A percentile compares a stretch with the other conserved stretches of the same genome.
These are phyloP conservation scores for Litocranius walleri DNA, from an alignment of 2,113 vertebrate species.

Conservation along the genomic window DNA sequence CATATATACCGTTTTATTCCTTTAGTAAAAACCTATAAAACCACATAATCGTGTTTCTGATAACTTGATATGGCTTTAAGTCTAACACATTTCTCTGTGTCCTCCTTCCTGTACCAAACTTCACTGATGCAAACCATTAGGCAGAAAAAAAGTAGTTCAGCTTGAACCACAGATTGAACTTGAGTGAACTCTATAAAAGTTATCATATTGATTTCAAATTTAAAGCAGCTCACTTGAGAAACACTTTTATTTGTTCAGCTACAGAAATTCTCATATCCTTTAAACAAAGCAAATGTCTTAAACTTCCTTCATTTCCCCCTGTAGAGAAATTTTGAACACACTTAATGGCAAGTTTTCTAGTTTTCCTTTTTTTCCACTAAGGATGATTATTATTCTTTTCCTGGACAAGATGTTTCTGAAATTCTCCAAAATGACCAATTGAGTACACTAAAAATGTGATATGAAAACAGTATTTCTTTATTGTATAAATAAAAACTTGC, in stretches of 20 bases:
- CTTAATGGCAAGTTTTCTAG: not conserved
- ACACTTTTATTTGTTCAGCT: constrained; percentile 3
- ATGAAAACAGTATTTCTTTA: not conserved
- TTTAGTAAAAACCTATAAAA: not conserved
- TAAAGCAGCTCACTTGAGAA: constrained; percentile 23
- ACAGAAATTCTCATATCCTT: constrained; percentile 15
- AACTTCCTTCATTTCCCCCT: not conserved
- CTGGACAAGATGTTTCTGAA: constrained; percentile 2
- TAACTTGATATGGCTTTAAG: not conserved
- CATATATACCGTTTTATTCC: not conserved
- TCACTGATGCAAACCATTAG: not conserved
- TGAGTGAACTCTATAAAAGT: constrained; percentile 34
- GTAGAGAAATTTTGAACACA: not conserved
- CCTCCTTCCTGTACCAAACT: not conserved
- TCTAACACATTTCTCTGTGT: not conserved
- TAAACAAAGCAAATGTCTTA: not conserved
- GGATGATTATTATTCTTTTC: not conserved
- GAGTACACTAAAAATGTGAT: not conserved
- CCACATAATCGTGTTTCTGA: not conserved
- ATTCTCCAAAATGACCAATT: not conserved
- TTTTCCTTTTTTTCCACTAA: not conserved
- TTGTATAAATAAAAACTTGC: not conserved
- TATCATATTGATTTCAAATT: constrained; percentile 2
- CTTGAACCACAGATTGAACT: not conserved
- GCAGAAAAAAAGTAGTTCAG: not conserved